These are phyloP conservation scores for Iphiclides podalirius DNA, from an alignment of 2,888 invertebrate genomes.

Conservation along the genomic window DNA sequence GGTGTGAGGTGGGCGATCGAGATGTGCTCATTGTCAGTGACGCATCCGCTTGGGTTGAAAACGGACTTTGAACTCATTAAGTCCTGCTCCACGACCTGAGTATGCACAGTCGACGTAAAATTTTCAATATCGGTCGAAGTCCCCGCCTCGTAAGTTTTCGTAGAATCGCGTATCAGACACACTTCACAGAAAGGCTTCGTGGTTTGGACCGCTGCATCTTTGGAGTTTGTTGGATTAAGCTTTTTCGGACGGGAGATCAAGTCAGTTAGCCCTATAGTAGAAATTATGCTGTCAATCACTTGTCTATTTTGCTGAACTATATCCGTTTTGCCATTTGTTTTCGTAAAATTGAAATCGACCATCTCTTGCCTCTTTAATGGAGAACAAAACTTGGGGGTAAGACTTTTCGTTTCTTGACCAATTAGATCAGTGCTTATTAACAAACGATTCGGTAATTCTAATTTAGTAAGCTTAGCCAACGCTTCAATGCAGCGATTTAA, in stretches of 20 bases:
- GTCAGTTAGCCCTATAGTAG: slow-evolving; percentile 54
- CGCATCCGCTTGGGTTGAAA: slow-evolving; percentile 61
- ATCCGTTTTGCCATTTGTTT: slow-evolving; percentile 35
- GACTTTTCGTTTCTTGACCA: slow-evolving; percentile 43
- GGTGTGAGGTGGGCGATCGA: slow-evolving; percentile 72
- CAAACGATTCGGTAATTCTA: slow-evolving; percentile 58
- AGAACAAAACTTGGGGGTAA: slow-evolving; percentile 57
- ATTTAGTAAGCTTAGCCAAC: slow-evolving; percentile 47
- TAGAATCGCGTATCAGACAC: slow-evolving; percentile 62
- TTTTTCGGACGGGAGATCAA: slow-evolving; percentile 53
- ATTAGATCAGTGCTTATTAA: slow-evolving; percentile 48
- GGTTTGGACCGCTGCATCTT: slow-evolving; percentile 65
- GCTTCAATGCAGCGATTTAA: slow-evolving; percentile 63
- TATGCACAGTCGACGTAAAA: slow-evolving; percentile 56
- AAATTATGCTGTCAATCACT: slow-evolving; percentile 59
- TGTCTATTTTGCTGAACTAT: slow-evolving; percentile 57
- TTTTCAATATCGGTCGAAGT: slow-evolving; percentile 51
- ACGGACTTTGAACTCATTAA: slow-evolving; percentile 60
- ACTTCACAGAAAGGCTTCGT: slow-evolving; percentile 59
- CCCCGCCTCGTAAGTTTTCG: slow-evolving; percentile 37
- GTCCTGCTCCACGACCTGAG: slow-evolving; percentile 69
- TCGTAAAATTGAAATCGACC: slow-evolving; percentile 62
- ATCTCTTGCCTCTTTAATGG: slow-evolving; percentile 63
- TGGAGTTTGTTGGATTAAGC: slow-evolving; percentile 47
- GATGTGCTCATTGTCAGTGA: slow-evolving; percentile 53